These are phyloP conservation scores for Drosophila ogumai DNA, from an alignment of 1,140 invertebrate species.

Conservation along the genomic window DNA sequence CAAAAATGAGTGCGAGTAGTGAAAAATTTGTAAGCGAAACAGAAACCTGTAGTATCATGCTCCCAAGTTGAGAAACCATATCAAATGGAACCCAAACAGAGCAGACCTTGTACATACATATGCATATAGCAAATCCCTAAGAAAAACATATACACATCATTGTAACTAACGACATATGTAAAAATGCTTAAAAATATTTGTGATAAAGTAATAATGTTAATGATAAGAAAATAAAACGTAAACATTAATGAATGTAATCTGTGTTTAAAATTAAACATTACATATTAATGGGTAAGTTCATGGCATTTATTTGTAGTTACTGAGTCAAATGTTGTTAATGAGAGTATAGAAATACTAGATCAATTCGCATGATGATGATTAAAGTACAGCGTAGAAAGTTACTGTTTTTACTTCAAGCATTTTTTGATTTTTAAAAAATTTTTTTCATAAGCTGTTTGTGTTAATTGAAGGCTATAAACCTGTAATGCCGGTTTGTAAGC, in stretches of 20 bases:
- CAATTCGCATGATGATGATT: too few species aligned
- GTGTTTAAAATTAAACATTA: neutral
- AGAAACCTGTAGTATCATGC: slow-evolving; percentile 55
- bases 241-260: slow-evolving; percentile 56
- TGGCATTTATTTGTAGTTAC: neutral
- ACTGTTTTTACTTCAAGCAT: too few species aligned
- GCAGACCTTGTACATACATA: slow-evolving; percentile 65
- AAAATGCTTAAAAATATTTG: slow-evolving; percentile 84
- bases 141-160: slow-evolving; percentile 64
- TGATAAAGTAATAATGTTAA: slow-evolving; percentile 83
- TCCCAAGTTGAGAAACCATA: slow-evolving; percentile 43
- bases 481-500: too few species aligned
- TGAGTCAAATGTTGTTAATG: too few species aligned
- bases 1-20: slow-evolving; percentile 57
- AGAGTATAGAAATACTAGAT: too few species aligned
- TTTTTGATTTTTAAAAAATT: too few species aligned
- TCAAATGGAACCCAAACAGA: slow-evolving; percentile 55
- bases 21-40: slow-evolving; percentile 48
- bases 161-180: slow-evolving; percentile 80
- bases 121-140: slow-evolving; percentile 28
- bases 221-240: slow-evolving; percentile 74
- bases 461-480: too few species aligned
- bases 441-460: too few species aligned
- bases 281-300: neutral
- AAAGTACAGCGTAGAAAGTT: too few species aligned